A percentile compares a stretch with the other conserved stretches of the same genome.
phyloP scores from a whole-genome alignment of 2,797 vertebrate genomes.

The Epinephelus coioides region DNA sequence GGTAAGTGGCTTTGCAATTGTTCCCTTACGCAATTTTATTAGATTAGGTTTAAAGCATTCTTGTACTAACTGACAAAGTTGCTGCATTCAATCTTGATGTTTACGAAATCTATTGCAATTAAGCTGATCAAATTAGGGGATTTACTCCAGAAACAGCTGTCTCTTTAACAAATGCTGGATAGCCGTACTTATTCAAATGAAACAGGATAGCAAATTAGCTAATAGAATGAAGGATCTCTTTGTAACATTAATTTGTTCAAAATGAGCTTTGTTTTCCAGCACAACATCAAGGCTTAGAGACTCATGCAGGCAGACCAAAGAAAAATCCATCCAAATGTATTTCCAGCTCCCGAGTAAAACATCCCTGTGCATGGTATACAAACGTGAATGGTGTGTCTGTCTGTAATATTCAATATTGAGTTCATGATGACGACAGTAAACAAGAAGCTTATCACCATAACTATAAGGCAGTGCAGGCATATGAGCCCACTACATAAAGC shows the following conservation, averaged over 20 bases:
- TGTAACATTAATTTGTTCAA: constrained; percentile 82
- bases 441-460: not conserved
- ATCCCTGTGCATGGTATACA: not conserved
- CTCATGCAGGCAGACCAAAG: constrained; percentile 17
- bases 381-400: not conserved
- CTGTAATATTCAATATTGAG: not conserved
- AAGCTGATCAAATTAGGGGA: constrained; percentile 87
- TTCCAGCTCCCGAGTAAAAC: constrained; percentile 27
- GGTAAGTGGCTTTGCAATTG: constrained; percentile 85
- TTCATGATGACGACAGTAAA: not conserved
- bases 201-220: constrained; percentile 84
- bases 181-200: constrained; percentile 86
- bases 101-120: constrained; percentile 90
- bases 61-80: constrained; percentile 87
- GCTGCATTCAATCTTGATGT: constrained; percentile 89
- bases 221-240: constrained; percentile 85
- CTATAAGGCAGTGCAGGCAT: not conserved
- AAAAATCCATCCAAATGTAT: constrained; percentile 48
- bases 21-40: constrained; percentile 85
- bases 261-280: constrained; percentile 78
- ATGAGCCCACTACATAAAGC: not conserved
- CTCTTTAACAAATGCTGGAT: constrained; percentile 85
- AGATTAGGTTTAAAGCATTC: constrained; percentile 88
- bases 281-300: constrained; percentile 37
- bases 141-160: constrained; percentile 85